Evolutionary conservation across 1,140 invertebrate species (phyloP), one percentile per base, ranked within the genome.

Genomic region (Dreissena polymorpha): DNA sequence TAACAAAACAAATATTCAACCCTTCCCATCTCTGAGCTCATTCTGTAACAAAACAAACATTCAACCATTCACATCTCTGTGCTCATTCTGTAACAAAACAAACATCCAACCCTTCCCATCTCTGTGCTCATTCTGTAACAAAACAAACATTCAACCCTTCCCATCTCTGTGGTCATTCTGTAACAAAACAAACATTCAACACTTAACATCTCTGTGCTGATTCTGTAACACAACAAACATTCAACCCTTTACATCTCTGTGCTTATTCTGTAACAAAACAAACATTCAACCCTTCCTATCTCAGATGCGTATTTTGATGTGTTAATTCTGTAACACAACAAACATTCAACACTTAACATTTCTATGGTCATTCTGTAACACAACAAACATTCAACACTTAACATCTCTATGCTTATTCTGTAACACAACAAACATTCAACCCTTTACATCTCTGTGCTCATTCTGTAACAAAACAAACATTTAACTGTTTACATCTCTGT

Each of bases 81-180:
- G 95, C 88, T 97, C 94, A 39, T 96, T 95, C 93, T 94, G 85
- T 64, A 90, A 89, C 83, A 76, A 68, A 71, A 71, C 73, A 53
- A 49, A 71, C 12, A 53, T 39, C 8, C 8, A 39, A 39, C 39
- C 39, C 39, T 39, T 39, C 8, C 2, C 2, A 99, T 98, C 91
- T 99, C 97, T 96, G 89, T 99, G 95, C 88, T 97, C 94, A 29
- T 96, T 95, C 93, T 94, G 86, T 64, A 90, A 89, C 82, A 75
- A 70, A 69, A 70, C 72, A 60, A 27, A 53, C 0, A 53, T 39
- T 39, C 8, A 39, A 39, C 39, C 39, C 39, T 39, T 39, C 2
- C 2, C 99, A n/a, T 98, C 91, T 99, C 97, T 96, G 89, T 99
- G 95, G 88, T 97, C 94, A 29, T 96, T 95, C 93, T 94, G 86